Evolutionary conservation across 2,888 invertebrate species (phyloP).

Genomic region (Autographa gamma): DNA sequence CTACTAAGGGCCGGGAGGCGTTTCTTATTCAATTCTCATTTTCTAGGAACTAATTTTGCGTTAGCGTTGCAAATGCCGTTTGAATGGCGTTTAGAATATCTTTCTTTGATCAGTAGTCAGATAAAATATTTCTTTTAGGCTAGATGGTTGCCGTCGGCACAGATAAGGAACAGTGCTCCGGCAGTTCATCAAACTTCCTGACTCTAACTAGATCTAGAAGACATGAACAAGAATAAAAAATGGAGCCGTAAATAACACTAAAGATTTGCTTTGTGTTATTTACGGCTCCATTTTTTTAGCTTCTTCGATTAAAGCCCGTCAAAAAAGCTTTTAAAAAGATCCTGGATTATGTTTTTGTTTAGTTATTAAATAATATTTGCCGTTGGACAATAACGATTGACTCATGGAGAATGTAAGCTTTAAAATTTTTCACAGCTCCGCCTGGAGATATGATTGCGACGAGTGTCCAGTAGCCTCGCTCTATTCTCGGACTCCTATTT

Average conservation of each 20-base stretch:
- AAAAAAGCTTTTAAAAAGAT: not conserved
- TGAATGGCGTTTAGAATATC: constrained; percentile 11
- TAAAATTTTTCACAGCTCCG: constrained; percentile 71
- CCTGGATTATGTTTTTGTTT: not conserved
- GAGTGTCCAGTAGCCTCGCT: constrained; percentile 87
- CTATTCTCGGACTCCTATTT: constrained; percentile 88
- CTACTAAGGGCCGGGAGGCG: constrained; percentile 43
- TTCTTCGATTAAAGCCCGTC: not conserved
- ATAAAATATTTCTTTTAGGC: not conserved
- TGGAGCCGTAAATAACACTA: not conserved
- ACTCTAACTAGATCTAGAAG: not conserved
- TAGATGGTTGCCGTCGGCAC: not conserved
- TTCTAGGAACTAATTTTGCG: constrained; percentile 33
- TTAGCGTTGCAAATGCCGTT: constrained; percentile 15
- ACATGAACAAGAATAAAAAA: not conserved
- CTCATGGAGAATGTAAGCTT: constrained; percentile 57
- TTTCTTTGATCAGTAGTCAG: constrained; percentile 9
- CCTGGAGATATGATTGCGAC: constrained; percentile 83
- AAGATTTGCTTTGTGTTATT: too few species aligned
- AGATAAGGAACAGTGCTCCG: constrained; percentile 4
- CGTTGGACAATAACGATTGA: constrained; percentile 42
- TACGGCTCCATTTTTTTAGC: too few species aligned
- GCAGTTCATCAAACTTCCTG: not conserved
- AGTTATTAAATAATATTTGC: constrained; percentile 6
- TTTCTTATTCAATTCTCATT: constrained; percentile 39